Evolutionary conservation across 2,113 vertebrate genomes (phyloP), one percentile per base, ranked within the genome.

Genomic region (Sinocyclocheilus rhinocerous): DNA sequence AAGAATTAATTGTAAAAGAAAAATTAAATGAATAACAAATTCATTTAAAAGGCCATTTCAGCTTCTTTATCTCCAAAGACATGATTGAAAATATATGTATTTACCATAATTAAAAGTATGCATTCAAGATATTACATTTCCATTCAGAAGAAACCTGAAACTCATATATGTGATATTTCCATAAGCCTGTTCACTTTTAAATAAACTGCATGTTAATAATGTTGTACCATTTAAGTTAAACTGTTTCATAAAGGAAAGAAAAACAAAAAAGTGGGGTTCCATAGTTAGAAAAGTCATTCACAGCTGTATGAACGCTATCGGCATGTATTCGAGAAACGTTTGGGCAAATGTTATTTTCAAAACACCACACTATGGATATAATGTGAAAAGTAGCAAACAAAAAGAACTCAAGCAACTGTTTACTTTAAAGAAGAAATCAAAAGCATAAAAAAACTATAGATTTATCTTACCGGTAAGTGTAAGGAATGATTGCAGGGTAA

Each of bases 351-450:
- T n/a, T 13, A n/a, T 6, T 2, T 50, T 76, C 11, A 26, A 76
- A 48, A 48, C 6, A 24, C 20, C 20, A 45, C 24, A 1, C 29
- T 33, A 76, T 20, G 16, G 8, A 15, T 45, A 65, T 39, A 22
- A 29, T 12, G 61, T 50, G 36, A 24, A 65, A 65, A 33, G 22
- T 29, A 75, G 18, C 70, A 77, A 69, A 73, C 63, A 85, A 82
- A 83, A 76, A 77, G 26, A 89, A 81, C 52, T 67, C 82, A 73
- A 73, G 70, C 77, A 81, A 82, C 85, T 76, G 77, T 85, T 86
- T 82, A 65, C 36, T 63, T 20, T 9, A 26, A 81, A 81, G 29
- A 45, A 79, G 29, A 48, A 6, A 42, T 65, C 61, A 29, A 83
- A 83, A 24, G 8, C 29, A 11, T 55, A 6, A 85, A 55, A 52